phyloP scores from a whole-genome alignment of 2,113 vertebrate genomes.

The Nothoprocta perdicaria region DNA sequence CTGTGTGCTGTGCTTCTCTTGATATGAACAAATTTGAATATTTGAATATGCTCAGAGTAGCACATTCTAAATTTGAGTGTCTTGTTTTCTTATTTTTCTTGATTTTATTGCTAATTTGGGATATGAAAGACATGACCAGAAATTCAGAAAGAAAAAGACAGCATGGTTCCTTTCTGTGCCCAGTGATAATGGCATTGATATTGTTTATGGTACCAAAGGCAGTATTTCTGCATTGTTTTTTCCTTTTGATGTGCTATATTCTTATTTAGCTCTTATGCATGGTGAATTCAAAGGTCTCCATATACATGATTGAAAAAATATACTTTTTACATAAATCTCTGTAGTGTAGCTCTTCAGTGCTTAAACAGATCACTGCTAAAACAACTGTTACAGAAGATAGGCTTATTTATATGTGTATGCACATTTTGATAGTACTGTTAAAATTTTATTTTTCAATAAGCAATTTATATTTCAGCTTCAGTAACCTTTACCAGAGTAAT shows the following conservation, averaged over 20 bases:
- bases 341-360: neutral
- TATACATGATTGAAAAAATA: neutral
- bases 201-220: neutral
- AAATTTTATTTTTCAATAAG: neutral
- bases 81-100: neutral
- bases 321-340: neutral
- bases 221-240: neutral
- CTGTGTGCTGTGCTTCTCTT: neutral
- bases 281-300: neutral
- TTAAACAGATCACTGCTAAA: neutral
- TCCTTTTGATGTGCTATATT: neutral
- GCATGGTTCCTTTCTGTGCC: neutral
- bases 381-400: neutral
- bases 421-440: neutral
- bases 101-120: neutral
- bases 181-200: neutral
- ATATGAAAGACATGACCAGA: neutral
- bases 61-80: neutral
- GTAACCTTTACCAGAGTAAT: neutral
- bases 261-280: neutral
- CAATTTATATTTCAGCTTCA: neutral
- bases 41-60: neutral
- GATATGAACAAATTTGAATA: neutral
- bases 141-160: neutral
- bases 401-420: neutral